phyloP scores from a whole-genome alignment of 2,888 invertebrate species.

The Caenorhabditis plicata region DNA sequence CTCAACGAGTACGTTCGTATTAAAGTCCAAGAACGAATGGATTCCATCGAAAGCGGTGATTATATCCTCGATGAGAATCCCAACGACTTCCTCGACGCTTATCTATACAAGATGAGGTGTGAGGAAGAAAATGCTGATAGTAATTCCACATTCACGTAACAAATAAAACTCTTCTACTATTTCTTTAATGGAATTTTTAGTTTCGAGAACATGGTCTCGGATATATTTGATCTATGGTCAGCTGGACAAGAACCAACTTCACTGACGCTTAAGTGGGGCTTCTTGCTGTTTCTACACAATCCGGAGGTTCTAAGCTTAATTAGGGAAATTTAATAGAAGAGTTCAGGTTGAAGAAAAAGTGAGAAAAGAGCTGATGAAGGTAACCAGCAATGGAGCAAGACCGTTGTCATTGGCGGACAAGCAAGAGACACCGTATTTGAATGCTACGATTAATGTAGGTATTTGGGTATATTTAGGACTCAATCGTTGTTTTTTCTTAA shows the following conservation, averaged over 20 bases:
- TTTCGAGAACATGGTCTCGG: conserved; percentile 14
- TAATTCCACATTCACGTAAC: background rate
- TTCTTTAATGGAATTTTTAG: too few species aligned
- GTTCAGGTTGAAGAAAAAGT: conserved; percentile 1
- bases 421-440: conserved; percentile 16
- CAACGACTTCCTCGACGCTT: conserved; percentile 40
- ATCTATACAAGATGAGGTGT: conserved; percentile 31
- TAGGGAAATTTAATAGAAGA: too few species aligned
- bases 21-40: conserved; percentile 9
- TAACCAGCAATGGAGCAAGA: conserved; percentile 22
- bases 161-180: too few species aligned
- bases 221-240: conserved; percentile 36
- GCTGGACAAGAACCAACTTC: conserved; percentile 46
- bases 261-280: conserved; percentile 33
- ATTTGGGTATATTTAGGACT: too few species aligned
- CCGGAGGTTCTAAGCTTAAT: too few species aligned
- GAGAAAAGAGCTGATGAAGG: conserved; percentile 9
- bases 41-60: conserved; percentile 21
- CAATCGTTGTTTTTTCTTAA: too few species aligned
- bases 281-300: conserved; percentile 15
- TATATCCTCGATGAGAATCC: conserved; percentile 19
- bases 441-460: conserved; percentile 21
- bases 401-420: conserved; percentile 10
- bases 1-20: conserved; percentile 1
- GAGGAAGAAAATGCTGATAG: conserved; percentile 14